A percentile compares a stretch with the other conserved stretches of the same genome.
These are phyloP conservation scores for Salvelinus fontinalis DNA, from an alignment of 2,113 vertebrate genomes.

Conservation along the genomic window DNA sequence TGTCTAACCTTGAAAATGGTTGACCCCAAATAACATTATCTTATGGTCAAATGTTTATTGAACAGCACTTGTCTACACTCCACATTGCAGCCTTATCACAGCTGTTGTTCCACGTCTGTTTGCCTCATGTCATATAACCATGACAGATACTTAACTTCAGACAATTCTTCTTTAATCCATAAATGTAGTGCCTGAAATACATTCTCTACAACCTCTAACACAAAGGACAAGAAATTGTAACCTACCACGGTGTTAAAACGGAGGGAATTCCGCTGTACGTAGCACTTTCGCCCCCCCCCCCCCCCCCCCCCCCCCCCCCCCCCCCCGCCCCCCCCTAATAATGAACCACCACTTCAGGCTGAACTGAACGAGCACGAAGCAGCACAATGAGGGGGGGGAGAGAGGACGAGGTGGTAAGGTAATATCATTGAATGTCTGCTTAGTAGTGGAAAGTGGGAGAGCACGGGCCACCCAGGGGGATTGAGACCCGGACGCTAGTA, in stretches of 20 bases:
- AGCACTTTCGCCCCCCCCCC: conserved; percentile 54
- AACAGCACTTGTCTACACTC: too few species aligned
- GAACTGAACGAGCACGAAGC: background rate
- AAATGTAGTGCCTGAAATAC: conserved; percentile 57
- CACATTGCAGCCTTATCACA: too few species aligned
- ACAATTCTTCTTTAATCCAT: conserved; percentile 55
- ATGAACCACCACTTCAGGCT: conserved; percentile 32
- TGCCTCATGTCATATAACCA: background rate
- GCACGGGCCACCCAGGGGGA: conserved; percentile 18
- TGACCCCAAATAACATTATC: background rate
- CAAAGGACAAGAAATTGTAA: conserved; percentile 54
- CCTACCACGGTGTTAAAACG: conserved; percentile 42
- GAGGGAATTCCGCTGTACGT: conserved; percentile 56
- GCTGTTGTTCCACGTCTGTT: too few species aligned
- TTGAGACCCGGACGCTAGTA: conserved; percentile 56
- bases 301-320: conserved; percentile 49
- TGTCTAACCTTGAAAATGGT: too few species aligned
- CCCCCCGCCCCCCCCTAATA: conserved; percentile 39
- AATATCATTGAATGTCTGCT: conserved; percentile 73
- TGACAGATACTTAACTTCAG: background rate
- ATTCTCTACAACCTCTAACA: conserved; percentile 49
- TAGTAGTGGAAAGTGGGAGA: conserved; percentile 58
- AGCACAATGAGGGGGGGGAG: conserved; percentile 8
- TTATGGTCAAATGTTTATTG: background rate
- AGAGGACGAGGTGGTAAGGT: conserved; percentile 2